These are phyloP conservation scores for Labroides dimidiatus DNA, from an alignment of 2,797 vertebrate genomes.

Conservation along the genomic window DNA sequence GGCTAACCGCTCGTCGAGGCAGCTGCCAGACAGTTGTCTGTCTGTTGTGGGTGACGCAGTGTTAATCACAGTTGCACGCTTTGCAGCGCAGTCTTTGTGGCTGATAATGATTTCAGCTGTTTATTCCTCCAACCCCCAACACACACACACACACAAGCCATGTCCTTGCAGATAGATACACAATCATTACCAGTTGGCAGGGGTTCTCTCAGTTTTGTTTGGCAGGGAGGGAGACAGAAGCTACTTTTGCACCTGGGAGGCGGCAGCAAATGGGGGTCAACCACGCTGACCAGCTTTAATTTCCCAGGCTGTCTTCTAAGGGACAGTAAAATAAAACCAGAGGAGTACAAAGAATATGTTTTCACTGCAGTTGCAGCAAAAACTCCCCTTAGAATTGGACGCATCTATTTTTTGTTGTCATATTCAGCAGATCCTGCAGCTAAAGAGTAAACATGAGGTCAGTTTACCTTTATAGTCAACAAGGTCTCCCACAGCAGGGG, in stretches of 20 bases:
- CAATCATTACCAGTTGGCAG: slow-evolving; percentile 51
- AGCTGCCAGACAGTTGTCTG: slow-evolving; percentile 76
- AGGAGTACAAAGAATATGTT: neutral
- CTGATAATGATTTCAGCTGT: slow-evolving; percentile 70
- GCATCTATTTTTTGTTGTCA: slow-evolving; percentile 7
- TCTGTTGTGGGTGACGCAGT: slow-evolving; percentile 64
- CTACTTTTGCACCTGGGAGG: slow-evolving; percentile 51
- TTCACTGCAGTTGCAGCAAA: neutral
- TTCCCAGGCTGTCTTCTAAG: neutral
- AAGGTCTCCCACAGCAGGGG: slow-evolving; percentile 27
- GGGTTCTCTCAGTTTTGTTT: slow-evolving; percentile 40
- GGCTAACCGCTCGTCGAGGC: slow-evolving; percentile 49
- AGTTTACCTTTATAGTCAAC: slow-evolving; percentile 40
- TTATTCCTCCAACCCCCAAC: slow-evolving; percentile 28
- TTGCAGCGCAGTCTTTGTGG: slow-evolving; percentile 40
- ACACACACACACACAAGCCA: neutral
- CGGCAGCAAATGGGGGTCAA: neutral
- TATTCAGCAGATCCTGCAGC: slow-evolving; percentile 11
- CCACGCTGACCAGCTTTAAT: slow-evolving; percentile 6
- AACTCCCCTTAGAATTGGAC: neutral
- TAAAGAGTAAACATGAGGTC: slow-evolving; percentile 11
- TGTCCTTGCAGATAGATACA: slow-evolving; percentile 25
- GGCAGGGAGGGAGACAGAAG: slow-evolving; percentile 35
- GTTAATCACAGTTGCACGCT: slow-evolving; percentile 70
- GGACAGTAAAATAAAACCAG: neutral